These are phyloP conservation scores for Subacronicta megacephala DNA, from an alignment of 2,888 invertebrate species.

Conservation along the genomic window DNA sequence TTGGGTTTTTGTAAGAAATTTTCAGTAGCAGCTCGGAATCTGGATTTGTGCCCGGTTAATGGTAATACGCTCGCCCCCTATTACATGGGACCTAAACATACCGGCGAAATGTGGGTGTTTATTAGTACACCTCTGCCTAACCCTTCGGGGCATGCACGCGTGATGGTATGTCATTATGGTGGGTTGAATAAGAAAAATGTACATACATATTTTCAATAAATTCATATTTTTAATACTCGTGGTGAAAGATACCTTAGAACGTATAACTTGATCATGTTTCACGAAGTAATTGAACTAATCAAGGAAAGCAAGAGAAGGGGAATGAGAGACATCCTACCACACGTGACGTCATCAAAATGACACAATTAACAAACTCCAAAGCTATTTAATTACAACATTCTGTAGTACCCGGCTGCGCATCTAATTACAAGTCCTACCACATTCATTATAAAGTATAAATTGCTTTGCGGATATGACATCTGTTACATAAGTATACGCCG, in stretches of 20 bases:
- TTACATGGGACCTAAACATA: no score
- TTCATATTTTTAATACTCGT: no score
- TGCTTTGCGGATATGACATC: slow-evolving; percentile 48
- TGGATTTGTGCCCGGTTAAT: no score
- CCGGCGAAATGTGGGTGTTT: no score
- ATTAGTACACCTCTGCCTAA: no score
- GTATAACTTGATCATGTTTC: slow-evolving; percentile 41
- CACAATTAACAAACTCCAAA: slow-evolving; percentile 56
- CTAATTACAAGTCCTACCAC: slow-evolving; percentile 40
- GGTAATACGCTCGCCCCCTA: no score
- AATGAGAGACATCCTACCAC: slow-evolving; percentile 30
- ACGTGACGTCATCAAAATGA: slow-evolving; percentile 55
- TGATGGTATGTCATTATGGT: no score
- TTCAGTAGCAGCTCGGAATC: no score
- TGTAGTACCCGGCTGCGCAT: slow-evolving; percentile 13
- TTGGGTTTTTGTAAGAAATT: no score
- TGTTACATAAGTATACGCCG: slow-evolving; percentile 49
- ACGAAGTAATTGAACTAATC: slow-evolving; percentile 52
- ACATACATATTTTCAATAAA: no score
- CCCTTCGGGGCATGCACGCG: no score
- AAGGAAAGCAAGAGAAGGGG: slow-evolving; percentile 28
- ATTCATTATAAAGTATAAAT: slow-evolving; percentile 48
- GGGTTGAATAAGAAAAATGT: no score
- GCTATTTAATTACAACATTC: slow-evolving; percentile 54
- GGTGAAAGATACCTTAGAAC: slow-evolving; percentile 5